Conservation (phyloP, 2,113 vertebrate genomes). For the Lycocorax pyrrhopterus region DNA sequence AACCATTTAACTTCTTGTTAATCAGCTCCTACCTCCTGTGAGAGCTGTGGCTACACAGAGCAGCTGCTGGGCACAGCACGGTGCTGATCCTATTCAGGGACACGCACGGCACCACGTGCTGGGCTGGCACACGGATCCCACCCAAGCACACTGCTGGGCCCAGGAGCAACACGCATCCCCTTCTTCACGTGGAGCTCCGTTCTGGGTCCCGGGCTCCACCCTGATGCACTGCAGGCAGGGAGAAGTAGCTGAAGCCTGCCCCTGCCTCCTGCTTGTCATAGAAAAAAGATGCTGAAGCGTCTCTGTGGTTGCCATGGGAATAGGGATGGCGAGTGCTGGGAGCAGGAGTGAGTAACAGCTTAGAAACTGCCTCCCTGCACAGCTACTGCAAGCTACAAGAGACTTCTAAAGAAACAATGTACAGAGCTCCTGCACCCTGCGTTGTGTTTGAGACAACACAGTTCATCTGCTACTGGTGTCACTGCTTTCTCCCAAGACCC, state of each 20-base stretch:
- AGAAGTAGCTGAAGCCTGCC: background rate
- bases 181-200: background rate
- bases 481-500: background rate
- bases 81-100: fast-evolving
- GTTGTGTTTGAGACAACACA: fast-evolving
- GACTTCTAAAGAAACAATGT: background rate
- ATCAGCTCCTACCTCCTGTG: background rate
- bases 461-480: background rate
- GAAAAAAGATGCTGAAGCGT: background rate
- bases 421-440: background rate
- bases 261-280: background rate
- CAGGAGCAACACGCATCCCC: fast-evolving
- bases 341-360: background rate
- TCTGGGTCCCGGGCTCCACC: background rate
- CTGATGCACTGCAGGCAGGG: background rate
- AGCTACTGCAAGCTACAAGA: background rate
- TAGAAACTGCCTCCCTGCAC: background rate
- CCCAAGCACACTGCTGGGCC: background rate
- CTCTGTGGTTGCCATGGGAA: background rate
- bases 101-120: fast-evolving
- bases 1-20: background rate
- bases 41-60: background rate
- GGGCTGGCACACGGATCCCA: background rate
- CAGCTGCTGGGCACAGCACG: background rate
- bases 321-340: background rate